A percentile compares a stretch with the other conserved stretches of the same genome.
phyloP scores from a whole-genome alignment of 2,888 invertebrate genomes.

The Margaritifera margaritifera region DNA sequence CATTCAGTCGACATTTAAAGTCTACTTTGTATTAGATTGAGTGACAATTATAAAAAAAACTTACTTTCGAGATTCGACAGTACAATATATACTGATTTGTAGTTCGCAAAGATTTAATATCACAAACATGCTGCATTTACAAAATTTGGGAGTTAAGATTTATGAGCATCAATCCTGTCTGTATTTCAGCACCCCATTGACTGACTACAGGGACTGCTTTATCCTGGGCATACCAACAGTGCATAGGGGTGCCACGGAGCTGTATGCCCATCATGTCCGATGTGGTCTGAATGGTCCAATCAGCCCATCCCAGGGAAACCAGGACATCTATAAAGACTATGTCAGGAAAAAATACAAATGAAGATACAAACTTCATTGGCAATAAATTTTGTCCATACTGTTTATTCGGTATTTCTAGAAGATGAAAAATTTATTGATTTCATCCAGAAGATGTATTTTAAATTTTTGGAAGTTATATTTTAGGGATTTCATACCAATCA shows the following conservation, averaged over 20 bases:
- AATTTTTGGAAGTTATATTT: too few relatives aligned
- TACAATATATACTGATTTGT: too few relatives aligned
- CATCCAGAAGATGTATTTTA: too few relatives aligned
- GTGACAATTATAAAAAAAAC: too few relatives aligned
- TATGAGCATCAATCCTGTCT: background rate
- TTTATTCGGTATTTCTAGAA: too few relatives aligned
- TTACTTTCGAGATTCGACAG: too few relatives aligned
- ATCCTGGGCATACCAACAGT: constrained; percentile 29
- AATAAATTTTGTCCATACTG: too few relatives aligned
- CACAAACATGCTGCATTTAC: background rate
- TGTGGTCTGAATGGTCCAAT: constrained; percentile 29
- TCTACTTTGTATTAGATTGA: too few relatives aligned
- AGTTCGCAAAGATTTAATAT: too few relatives aligned
- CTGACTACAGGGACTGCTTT: constrained; percentile 33
- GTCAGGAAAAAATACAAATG: constrained; percentile 72
- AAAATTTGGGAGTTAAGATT: constrained; percentile 1
- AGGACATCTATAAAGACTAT: constrained; percentile 82
- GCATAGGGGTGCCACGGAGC: constrained; percentile 20
- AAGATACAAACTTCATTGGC: background rate
- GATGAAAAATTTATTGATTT: too few relatives aligned
- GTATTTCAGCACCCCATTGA: constrained; percentile 21
- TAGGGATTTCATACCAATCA: too few relatives aligned
- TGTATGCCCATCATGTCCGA: constrained; percentile 28
- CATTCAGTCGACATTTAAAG: too few relatives aligned
- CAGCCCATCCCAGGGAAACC: constrained; percentile 64